Percentiles rank a stretch among this genome's conserved stretches.
These are phyloP conservation scores for Dufourea novaeangliae DNA, from an alignment of 1,140 invertebrate species.

Conservation along the genomic window DNA sequence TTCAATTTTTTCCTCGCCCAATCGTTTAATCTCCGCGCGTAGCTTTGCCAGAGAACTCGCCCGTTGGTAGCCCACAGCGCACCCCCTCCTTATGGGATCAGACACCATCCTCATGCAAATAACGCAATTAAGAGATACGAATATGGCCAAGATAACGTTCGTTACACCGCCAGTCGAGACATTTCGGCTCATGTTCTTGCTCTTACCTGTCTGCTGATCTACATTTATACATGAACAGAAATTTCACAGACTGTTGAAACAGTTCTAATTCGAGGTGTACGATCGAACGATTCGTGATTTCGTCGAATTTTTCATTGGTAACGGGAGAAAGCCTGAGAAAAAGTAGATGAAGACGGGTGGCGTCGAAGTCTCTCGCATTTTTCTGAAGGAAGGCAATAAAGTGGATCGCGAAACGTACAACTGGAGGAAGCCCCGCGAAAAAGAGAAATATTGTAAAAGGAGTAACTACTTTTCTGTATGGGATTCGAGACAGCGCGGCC, in stretches of 20 bases:
- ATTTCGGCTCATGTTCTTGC: slow-evolving; percentile 14
- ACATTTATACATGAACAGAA: slow-evolving; percentile 20
- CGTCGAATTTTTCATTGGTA: too few species aligned
- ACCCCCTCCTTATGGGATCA: background rate
- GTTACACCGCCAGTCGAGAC: slow-evolving; percentile 19
- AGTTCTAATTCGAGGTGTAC: too few species aligned
- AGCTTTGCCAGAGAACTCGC: slow-evolving; percentile 25
- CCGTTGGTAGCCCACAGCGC: slow-evolving; percentile 15
- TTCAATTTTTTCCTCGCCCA: slow-evolving; percentile 15
- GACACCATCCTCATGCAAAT: slow-evolving; percentile 54
- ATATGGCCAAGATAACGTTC: slow-evolving; percentile 65
- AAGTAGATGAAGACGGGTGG: too few species aligned
- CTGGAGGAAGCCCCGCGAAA: background rate
- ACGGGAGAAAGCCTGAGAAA: too few species aligned
- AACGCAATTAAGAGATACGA: slow-evolving; percentile 71
- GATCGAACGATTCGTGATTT: too few species aligned
- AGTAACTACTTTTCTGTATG: background rate
- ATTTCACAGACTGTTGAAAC: too few species aligned
- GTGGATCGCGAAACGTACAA: background rate
- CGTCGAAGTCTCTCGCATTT: background rate
- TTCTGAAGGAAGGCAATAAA: background rate
- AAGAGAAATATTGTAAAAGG: background rate
- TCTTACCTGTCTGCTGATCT: background rate
- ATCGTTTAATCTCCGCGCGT: slow-evolving; percentile 35
- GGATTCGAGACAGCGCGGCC: background rate